phyloP scores from a whole-genome alignment of 2,113 vertebrate genomes.

The Anser brachyrhynchus region DNA sequence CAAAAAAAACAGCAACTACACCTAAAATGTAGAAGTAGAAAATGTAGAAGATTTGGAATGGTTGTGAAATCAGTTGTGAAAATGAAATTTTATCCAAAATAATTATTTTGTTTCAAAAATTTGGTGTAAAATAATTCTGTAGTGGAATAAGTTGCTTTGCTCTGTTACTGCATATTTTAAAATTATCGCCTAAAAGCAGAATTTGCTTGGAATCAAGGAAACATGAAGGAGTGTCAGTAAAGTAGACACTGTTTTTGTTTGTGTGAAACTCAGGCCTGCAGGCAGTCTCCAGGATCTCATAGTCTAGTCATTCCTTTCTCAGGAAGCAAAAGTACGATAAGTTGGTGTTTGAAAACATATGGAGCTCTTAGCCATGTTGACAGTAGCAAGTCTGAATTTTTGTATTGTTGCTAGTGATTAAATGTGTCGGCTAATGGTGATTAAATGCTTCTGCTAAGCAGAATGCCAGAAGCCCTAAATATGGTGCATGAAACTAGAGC shows the following conservation, averaged over 20 bases:
- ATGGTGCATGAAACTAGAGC: background rate
- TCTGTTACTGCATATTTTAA: background rate
- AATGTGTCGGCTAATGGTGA: background rate
- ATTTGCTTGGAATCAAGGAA: background rate
- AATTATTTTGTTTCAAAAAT: background rate
- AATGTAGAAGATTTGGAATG: background rate
- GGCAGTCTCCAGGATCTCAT: accelerated
- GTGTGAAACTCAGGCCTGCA: background rate
- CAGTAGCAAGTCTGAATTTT: background rate
- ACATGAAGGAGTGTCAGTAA: background rate
- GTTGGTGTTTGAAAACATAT: background rate
- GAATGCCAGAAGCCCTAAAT: background rate
- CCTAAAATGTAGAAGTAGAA: background rate
- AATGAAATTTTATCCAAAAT: background rate
- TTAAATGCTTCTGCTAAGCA: background rate
- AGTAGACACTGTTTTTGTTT: background rate
- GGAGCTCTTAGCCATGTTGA: background rate
- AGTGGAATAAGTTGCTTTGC: background rate
- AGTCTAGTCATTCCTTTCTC: background rate
- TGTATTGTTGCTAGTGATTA: background rate
- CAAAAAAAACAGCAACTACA: background rate
- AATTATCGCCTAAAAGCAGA: background rate
- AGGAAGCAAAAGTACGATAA: background rate
- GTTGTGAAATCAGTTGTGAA: background rate
- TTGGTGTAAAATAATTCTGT: background rate